A percentile compares a stretch with the other conserved stretches of the same genome.
These are phyloP conservation scores for Oasisia sp. DNA, from an alignment of 2,888 invertebrate genomes.

Conservation along the genomic window DNA sequence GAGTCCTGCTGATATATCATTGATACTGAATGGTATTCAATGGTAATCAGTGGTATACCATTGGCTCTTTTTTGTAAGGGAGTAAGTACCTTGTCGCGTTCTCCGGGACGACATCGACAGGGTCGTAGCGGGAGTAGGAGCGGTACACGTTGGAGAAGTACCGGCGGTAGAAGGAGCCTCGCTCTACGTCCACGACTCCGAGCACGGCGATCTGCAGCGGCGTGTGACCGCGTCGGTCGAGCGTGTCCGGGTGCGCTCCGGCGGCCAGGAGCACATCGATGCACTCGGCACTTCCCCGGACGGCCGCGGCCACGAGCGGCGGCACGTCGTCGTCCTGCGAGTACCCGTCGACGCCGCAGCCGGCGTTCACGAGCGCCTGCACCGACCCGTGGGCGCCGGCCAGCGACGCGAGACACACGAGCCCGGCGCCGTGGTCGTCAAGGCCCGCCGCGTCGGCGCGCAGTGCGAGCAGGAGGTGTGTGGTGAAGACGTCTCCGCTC, in stretches of 20 bases:
- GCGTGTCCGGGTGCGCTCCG: conserved; percentile 32
- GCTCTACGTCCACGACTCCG: conserved; percentile 33
- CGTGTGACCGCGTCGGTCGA: conserved; percentile 34
- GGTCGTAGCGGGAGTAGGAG: conserved; percentile 37
- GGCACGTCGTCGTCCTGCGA: conserved; percentile 32
- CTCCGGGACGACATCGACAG: conserved; percentile 32
- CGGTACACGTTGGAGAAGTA: conserved; percentile 44
- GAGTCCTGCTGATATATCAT: no score
- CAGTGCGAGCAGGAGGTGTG: conserved; percentile 31
- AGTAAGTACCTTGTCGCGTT: conserved; percentile 14
- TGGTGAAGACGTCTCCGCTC: conserved; percentile 32
- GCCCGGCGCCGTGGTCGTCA: conserved; percentile 25
- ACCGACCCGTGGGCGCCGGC: conserved; percentile 29
- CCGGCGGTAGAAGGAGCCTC: conserved; percentile 34
- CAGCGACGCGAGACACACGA: conserved; percentile 35
- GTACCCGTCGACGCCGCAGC: conserved; percentile 33
- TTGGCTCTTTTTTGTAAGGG: no score
- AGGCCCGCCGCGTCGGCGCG: conserved; percentile 27
- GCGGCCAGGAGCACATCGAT: conserved; percentile 36
- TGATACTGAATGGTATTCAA: no score
- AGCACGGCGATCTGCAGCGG: conserved; percentile 37
- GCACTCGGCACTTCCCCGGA: conserved; percentile 33
- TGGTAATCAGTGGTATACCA: no score
- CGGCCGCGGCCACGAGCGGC: conserved; percentile 35
- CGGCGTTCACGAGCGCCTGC: conserved; percentile 32